A percentile compares a stretch with the other conserved stretches of the same genome.
Evolutionary conservation across 2,888 invertebrate genomes (phyloP).

Genomic region (Mesochorus sp.): DNA sequence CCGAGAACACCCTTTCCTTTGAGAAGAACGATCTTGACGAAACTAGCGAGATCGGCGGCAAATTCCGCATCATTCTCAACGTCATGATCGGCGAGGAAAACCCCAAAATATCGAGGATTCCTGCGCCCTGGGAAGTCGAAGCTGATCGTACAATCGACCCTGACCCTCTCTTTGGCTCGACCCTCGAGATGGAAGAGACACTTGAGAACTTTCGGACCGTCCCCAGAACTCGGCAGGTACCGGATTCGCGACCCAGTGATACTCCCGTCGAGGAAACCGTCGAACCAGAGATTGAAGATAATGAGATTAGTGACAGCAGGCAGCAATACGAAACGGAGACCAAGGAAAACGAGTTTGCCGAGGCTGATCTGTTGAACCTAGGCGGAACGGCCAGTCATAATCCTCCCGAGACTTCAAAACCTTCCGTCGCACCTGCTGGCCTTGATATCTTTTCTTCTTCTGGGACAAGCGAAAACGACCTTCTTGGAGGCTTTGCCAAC

Average conservation of each 20-base stretch:
- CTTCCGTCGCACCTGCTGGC: conserved; percentile 65
- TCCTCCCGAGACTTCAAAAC: conserved; percentile 45
- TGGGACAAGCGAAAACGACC: conserved; percentile 73
- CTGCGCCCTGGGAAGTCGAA: conserved; percentile 90
- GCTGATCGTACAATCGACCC: conserved; percentile 84
- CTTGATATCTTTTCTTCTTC: conserved; percentile 78
- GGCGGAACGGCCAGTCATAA: conserved; percentile 68
- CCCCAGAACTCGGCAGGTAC: conserved; percentile 9
- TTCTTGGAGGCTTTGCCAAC: conserved; percentile 76
- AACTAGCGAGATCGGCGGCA: conserved; percentile 87
- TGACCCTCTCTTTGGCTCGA: conserved; percentile 88
- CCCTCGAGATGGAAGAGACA: conserved; percentile 91
- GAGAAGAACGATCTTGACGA: conserved; percentile 91
- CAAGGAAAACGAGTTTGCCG: conserved; percentile 66
- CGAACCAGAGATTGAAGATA: conserved; percentile 6
- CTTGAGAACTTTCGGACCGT: conserved; percentile 87
- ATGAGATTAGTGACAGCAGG: conserved; percentile 13
- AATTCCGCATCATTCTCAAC: conserved; percentile 88
- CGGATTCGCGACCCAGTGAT: conserved; percentile 7
- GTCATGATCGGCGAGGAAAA: conserved; percentile 89
- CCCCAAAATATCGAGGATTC: conserved; percentile 85
- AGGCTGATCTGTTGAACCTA: conserved; percentile 80
- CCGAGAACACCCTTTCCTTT: conserved; percentile 89
- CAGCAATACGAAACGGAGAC: background rate
- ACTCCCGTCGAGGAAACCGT: conserved; percentile 1